Percentiles rank a stretch among this genome's conserved stretches.
Evolutionary conservation across 2,888 invertebrate genomes (phyloP).

Genomic region (Morpho deidamia): DNA sequence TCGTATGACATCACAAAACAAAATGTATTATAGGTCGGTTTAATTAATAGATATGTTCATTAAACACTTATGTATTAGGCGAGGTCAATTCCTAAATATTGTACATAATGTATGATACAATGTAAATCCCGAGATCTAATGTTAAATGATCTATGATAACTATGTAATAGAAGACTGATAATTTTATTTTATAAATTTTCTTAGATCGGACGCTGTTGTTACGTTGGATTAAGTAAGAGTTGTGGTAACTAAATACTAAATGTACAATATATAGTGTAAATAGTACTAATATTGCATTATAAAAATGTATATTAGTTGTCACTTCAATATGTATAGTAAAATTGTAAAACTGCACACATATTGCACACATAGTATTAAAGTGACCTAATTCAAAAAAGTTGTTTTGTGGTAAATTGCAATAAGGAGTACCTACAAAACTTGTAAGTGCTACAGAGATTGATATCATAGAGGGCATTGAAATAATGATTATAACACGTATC

Average conservation of each 20-base stretch:
- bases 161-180: conserved; percentile 74
- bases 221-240: conserved; percentile 27
- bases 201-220: conserved; percentile 40
- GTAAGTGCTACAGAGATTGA: too few species aligned
- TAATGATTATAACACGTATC: too few species aligned
- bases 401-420: too few species aligned
- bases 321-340: too few species aligned
- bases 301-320: too few species aligned
- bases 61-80: neutral
- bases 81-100: conserved; percentile 43
- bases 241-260: neutral
- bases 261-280: neutral
- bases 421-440: too few species aligned
- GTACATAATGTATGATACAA: conserved; percentile 62
- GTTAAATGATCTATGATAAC: conserved; percentile 53
- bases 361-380: too few species aligned
- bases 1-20: conserved; percentile 15
- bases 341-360: too few species aligned
- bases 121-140: conserved; percentile 59
- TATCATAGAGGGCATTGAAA: too few species aligned
- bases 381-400: too few species aligned
- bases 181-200: conserved; percentile 59
- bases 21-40: neutral
- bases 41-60: neutral
- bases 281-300: too few species aligned